Conservation (phyloP, 1,140 invertebrate species). For the Zaprionus gabonicus region DNA sequence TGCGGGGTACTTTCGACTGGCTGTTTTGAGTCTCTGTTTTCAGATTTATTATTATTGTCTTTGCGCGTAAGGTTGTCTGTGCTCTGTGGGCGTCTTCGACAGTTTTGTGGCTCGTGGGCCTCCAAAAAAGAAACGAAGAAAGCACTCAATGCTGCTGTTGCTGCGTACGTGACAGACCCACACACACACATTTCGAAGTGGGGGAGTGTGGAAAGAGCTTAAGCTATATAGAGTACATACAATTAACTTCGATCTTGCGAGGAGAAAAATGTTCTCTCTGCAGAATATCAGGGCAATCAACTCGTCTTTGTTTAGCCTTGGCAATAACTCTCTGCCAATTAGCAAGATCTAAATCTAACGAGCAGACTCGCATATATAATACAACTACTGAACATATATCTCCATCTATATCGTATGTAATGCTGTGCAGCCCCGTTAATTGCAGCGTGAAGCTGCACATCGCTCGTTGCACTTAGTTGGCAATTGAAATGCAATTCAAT, state of each 20-base stretch:
- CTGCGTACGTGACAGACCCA: neutral
- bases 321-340: neutral
- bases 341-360: neutral
- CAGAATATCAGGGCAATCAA: conserved; percentile 3
- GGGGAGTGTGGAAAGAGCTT: neutral
- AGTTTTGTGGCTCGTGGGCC: conserved; percentile 27
- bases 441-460: conserved; percentile 58
- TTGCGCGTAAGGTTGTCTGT: conserved; percentile 12
- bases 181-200: neutral
- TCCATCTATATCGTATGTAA: neutral
- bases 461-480: conserved; percentile 23
- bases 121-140: conserved; percentile 48
- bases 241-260: neutral
- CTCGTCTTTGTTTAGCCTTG: neutral
- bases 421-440: conserved; percentile 43
- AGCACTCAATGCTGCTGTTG: conserved; percentile 54
- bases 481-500: conserved; percentile 42
- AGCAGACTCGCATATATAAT: neutral
- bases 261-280: neutral
- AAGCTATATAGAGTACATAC: neutral
- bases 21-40: neutral
- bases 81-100: conserved; percentile 59
- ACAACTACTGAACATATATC: neutral
- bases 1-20: conserved; percentile 33
- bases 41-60: conserved; percentile 34